Evolutionary conservation across 2,113 vertebrate genomes (phyloP), one percentile per base, ranked within the genome.

Genomic region (Symphodus melops): DNA sequence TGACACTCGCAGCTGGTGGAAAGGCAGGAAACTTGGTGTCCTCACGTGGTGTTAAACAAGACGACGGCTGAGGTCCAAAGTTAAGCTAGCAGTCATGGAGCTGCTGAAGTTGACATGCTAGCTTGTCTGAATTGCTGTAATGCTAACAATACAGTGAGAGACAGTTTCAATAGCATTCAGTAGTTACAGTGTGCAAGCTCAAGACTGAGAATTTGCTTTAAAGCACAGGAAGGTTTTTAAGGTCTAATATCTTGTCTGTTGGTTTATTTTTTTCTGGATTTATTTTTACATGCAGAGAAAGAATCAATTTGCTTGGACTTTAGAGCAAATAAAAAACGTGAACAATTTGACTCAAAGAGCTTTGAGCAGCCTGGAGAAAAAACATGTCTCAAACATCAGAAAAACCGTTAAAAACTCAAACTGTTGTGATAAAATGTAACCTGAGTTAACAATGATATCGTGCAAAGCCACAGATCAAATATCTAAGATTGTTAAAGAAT

Each of bases 271-370:
- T 51, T 14, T 44, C 3, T 51, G 48, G 48, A 19, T 51, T 51
- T n/a, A 8, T 23, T 66, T 23, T 44, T 9, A 3, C 0, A 19
- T 8, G 11, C 46, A 39, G 49, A 20, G 58, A 42, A 59, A 68
- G 41, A 86, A 86, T 82, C 78, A 68, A 61, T 84, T 79, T 65
- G 3, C 71, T 57, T n/a, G n/a, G 56, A 70, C 77, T 83, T 83
- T 59, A 85, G 81, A 75, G 86, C 72, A 66, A 68, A 46, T 9
- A 33, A 10, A 42, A 58, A 54, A 65, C 52, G 46, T n/a, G 36
- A 5, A 14, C 28, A 44, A 67, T 55, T 52, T 51, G 28, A 23
- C 14, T 8, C 44, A 17, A 42, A 36, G 21, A 42, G 42, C 21
- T 25, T 3, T 19, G 20, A 67, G 68, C 21, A 28, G 19, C 3